These are phyloP conservation scores for Venustaconcha ellipsiformis DNA, from an alignment of 1,140 invertebrate genomes.

Conservation along the genomic window DNA sequence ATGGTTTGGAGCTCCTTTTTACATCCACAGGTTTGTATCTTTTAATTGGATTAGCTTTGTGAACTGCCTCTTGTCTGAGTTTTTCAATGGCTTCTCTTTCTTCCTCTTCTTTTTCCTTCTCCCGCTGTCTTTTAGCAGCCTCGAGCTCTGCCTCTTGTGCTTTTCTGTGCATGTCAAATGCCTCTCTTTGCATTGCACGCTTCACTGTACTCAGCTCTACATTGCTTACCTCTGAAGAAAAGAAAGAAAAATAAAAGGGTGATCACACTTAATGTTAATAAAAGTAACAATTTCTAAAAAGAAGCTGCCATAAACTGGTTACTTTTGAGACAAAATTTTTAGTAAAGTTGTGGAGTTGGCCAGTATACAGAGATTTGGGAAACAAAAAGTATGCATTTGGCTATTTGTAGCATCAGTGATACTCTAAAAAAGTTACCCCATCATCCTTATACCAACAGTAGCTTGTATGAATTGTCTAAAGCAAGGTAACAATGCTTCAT, in stretches of 20 bases:
- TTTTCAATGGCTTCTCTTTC: slow-evolving; percentile 63
- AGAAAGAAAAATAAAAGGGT: slow-evolving; percentile 1
- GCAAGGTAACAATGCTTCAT: no score
- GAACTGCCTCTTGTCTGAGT: slow-evolving; percentile 65
- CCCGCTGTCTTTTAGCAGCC: slow-evolving; percentile 44
- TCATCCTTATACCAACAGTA: no score
- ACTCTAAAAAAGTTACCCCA: no score
- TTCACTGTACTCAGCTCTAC: slow-evolving; percentile 71
- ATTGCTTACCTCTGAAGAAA: slow-evolving; percentile 60
- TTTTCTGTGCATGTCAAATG: slow-evolving; percentile 69
- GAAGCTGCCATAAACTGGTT: no score
- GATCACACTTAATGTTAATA: not conserved
- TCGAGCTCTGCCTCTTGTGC: slow-evolving; percentile 66
- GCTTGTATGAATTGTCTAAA: no score
- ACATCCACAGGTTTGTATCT: slow-evolving; percentile 66
- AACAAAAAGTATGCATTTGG: no score
- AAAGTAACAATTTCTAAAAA: no score
- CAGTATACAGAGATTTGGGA: no score
- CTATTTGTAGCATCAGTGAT: no score
- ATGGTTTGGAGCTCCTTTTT: slow-evolving; percentile 62
- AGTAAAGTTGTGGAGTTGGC: no score
- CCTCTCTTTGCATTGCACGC: slow-evolving; percentile 67
- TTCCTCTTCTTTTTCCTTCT: slow-evolving; percentile 56
- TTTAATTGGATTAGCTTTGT: slow-evolving; percentile 68
- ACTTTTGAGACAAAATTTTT: no score